phyloP scores from a whole-genome alignment of 2,797 vertebrate genomes.

The Acridotheres tristis region DNA sequence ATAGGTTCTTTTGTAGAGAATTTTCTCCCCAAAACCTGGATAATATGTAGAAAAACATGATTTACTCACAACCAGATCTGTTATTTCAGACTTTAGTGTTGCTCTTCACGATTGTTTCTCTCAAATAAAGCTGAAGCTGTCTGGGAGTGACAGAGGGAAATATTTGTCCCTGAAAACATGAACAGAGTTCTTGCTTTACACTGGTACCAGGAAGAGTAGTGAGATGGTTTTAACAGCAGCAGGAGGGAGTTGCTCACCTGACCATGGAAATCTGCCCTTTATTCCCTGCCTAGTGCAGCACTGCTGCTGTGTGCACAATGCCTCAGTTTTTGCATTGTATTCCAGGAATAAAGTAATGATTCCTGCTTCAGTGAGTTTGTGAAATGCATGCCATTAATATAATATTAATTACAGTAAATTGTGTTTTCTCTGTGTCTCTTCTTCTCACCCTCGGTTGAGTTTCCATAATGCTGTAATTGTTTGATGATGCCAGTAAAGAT shows the following conservation, averaged over 20 bases:
- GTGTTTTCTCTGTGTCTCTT: not conserved
- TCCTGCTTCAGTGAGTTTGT: not conserved
- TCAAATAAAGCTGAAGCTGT: not conserved
- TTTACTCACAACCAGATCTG: not conserved
- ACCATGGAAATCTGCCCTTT: not conserved
- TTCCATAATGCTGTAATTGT: not conserved
- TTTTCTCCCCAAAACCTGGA: rapidly evolving
- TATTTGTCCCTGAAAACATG: not conserved
- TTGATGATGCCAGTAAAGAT: not conserved
- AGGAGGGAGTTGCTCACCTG: not conserved
- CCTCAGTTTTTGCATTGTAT: not conserved
- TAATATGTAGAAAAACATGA: not conserved
- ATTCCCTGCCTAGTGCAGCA: not conserved
- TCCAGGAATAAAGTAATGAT: not conserved
- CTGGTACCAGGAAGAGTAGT: not conserved
- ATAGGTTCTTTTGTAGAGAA: not conserved
- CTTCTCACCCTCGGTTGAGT: not conserved
- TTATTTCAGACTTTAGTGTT: not conserved
- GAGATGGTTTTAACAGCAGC: not conserved
- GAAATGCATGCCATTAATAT: not conserved
- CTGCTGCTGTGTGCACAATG: too few relatives aligned
- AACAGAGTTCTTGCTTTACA: not conserved
- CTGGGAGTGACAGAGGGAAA: not conserved
- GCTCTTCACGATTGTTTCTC: not conserved
- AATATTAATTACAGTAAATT: not conserved